Evolutionary conservation across 2,888 invertebrate species (phyloP).

Genomic region (Nemotelus nigrinus): DNA sequence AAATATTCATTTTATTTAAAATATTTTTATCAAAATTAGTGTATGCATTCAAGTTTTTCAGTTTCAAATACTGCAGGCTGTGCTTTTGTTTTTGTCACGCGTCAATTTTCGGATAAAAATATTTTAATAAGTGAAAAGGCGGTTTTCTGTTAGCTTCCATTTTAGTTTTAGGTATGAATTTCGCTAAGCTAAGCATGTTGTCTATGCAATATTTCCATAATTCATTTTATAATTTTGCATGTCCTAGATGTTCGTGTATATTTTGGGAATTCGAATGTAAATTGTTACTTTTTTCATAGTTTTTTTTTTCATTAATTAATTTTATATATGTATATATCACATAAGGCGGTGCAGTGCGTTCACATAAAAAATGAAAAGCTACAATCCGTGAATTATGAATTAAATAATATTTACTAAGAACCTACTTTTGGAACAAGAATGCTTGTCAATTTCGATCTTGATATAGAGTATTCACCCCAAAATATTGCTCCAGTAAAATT

Average conservation of each 20-base stretch:
- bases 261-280: background rate
- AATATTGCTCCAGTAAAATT: constrained; percentile 10
- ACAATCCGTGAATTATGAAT: background rate
- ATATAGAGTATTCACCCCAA: background rate
- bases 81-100: too few relatives aligned
- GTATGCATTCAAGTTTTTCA: background rate
- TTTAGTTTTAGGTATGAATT: background rate
- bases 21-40: constrained; percentile 45
- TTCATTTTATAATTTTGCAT: background rate
- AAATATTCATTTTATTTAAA: constrained; percentile 45
- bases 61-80: too few relatives aligned
- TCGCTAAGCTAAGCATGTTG: constrained; percentile 27
- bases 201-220: background rate
- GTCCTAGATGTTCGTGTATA: background rate
- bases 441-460: background rate
- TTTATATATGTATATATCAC: constrained; percentile 44
- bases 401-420: background rate
- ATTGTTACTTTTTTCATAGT: constrained; percentile 9
- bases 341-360: constrained; percentile 49
- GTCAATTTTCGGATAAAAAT: constrained; percentile 33
- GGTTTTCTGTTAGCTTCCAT: constrained; percentile 5
- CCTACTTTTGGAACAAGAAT: too few relatives aligned
- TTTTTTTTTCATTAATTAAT: constrained; percentile 13
- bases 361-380: constrained; percentile 3
- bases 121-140: constrained; percentile 45